Conservation (phyloP, 2,113 vertebrate genomes). For the Cottus gobio region DNA sequence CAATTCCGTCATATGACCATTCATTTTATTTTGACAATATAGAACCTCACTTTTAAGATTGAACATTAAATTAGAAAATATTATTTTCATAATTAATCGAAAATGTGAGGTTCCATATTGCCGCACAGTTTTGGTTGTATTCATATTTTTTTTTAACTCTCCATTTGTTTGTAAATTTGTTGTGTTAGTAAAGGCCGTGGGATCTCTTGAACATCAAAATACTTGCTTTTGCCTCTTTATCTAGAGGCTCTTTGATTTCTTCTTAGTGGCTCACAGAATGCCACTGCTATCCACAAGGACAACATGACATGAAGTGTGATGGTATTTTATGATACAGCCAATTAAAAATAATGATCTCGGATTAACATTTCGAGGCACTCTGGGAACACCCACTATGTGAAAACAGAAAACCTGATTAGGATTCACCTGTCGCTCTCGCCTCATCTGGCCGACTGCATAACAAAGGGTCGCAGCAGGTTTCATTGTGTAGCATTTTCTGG, state of each 20-base stretch:
- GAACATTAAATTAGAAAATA: too few relatives aligned
- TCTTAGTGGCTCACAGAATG: slow-evolving; percentile 33
- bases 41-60: too few relatives aligned
- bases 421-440: slow-evolving; percentile 20
- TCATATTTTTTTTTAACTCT: neutral
- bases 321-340: slow-evolving; percentile 73
- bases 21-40: too few relatives aligned
- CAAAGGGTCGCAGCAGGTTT: slow-evolving; percentile 32
- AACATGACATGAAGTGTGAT: slow-evolving; percentile 63
- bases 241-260: slow-evolving; percentile 7
- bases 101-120: too few relatives aligned
- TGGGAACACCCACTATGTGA: slow-evolving; percentile 41
- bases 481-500: slow-evolving; percentile 37
- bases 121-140: too few relatives aligned
- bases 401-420: slow-evolving; percentile 44
- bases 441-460: slow-evolving; percentile 35
- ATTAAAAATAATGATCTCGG: slow-evolving; percentile 80
- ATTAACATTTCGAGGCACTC: slow-evolving; percentile 58
- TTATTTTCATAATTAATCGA: too few relatives aligned
- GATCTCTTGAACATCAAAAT: neutral
- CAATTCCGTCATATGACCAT: too few relatives aligned
- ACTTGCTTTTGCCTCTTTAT: neutral
- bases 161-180: neutral
- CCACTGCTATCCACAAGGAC: slow-evolving; percentile 27
- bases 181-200: too few relatives aligned